Base-by-base conservation (phyloP, 2,113 vertebrate species). In the Plecturocebus donacophilus region DNA sequence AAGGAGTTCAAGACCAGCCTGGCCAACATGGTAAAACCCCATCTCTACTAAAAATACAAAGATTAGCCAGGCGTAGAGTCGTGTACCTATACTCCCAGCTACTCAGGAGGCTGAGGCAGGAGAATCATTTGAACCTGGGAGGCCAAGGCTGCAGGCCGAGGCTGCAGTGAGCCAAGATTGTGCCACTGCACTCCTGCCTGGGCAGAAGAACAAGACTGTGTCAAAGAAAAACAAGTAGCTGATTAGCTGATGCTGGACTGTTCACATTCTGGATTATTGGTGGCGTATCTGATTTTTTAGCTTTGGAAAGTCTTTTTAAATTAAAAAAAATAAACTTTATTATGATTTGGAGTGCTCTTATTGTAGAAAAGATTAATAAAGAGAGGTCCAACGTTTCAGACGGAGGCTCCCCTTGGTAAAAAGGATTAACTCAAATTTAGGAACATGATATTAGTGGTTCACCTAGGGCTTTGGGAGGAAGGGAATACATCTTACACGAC, bases 391-490 rank as follows among this genome's bases (percentile, higher is more conserved):
- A 64, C 79, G 38, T 30, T 97, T 88, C 42, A 88, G 49, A 76
- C 27, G n/a, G 77, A 47, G 58, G 75, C 14, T 82, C 77, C 14
- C 10, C 19, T 92, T 6, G 2, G 12, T 97, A 88, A 97, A 75
- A 90, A 1, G 91, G 66, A 95, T 96, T 75, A 92, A 85, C 38
- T 91, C 19, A 54, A 54, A 68, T 92, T 85, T 88, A 92, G 91
- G 97, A 96, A 95, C 42, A 17, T 38, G 64, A 58, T 94, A 68
- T 95, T 82, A 92, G 66, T 79, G 47, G 76, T 84, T 97, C 85
- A 90, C 94, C 38, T 76, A 38, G 23, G 85, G 38, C 42, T 70
- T 84, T 90, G 61, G 64, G 85, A 96, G 85, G 77, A 92, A 95
- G 27, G 21, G 47, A 88, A 66, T 86, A 61, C 58, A 82, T 91